Base-by-base conservation (phyloP, 2,113 vertebrate species). In the Panthera tigris region DNA sequence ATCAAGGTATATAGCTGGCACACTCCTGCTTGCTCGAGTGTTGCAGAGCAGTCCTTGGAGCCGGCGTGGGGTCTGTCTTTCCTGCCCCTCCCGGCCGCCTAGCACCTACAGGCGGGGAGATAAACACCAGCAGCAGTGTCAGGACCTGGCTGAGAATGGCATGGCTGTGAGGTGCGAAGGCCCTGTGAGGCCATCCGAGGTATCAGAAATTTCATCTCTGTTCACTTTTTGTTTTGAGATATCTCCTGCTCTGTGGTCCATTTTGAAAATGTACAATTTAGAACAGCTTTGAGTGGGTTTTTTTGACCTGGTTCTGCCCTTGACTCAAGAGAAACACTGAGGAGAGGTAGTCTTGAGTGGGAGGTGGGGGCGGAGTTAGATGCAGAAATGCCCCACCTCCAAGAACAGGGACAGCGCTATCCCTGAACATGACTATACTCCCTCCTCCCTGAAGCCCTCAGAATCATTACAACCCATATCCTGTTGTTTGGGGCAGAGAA, bases 1-100 rank as follows among this genome's bases (percentile, higher is more conserved):
- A 5, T 79, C 16, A 7, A 5, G 39, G 18, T 48, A 5, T 80
- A 3, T 29, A 8, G 23, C 3, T 2, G n/a, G 73, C 61, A 45
- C 1, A 0, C 15, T 18, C 55, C 19, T 69, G 57, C 36, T 52
- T 36, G 15, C 52, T 41, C 3, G 0, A 23, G 41, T 52, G 19
- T 71, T n/a, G 11, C 1, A 45, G 45, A 23, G 36, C 52, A 21
- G 6, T 27, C 5, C 2, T 86, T 16, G 29, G 21, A 66, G 74
- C 45, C 63, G 45, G 65, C 5, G 0, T 31, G 23, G 33, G 5
- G 2, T 68, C 55, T 61, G 55, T 81, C 63, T 73, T 69, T 21
- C 21, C 19, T 36, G 61, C n/a, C 19, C n/a, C n/a, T 69, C 55
- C 39, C 10, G 13, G 29, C 33, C 48, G 48, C 76, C 81, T 45